Conservation (phyloP, 2,113 vertebrate genomes). For the Kobus ellipsiprymnus region DNA sequence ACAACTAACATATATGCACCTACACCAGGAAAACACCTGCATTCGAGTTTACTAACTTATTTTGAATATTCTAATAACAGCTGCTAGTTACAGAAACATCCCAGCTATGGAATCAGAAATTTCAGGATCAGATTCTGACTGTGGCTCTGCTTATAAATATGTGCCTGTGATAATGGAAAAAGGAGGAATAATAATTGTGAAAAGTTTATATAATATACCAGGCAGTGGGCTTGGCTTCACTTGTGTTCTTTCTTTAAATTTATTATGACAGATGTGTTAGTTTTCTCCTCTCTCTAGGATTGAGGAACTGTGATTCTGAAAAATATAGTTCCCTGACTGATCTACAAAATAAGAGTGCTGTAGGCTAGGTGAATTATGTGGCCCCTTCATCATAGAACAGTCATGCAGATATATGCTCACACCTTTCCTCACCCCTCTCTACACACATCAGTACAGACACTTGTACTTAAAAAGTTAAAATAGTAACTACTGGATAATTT, state of each 20-base stretch:
- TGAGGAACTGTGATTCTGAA: background rate
- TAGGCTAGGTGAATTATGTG: background rate
- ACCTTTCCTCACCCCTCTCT: fast-evolving
- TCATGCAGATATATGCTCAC: background rate
- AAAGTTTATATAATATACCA: background rate
- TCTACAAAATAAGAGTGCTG: background rate
- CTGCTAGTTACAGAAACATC: background rate
- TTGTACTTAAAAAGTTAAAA: background rate
- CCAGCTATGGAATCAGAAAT: background rate
- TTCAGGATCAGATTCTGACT: background rate
- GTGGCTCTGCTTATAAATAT: fast-evolving
- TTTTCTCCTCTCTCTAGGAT: background rate
- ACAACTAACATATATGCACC: background rate
- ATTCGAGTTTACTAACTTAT: background rate
- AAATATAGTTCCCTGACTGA: background rate
- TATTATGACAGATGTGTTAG: background rate
- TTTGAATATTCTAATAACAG: background rate
- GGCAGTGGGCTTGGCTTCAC: background rate
- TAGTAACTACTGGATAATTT: background rate
- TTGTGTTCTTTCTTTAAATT: background rate
- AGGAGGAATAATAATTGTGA: fast-evolving
- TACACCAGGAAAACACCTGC: background rate
- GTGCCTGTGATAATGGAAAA: background rate
- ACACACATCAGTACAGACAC: background rate
- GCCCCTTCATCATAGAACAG: background rate